A percentile compares a stretch with the other conserved stretches of the same genome.
Evolutionary conservation across 2,888 invertebrate genomes (phyloP).

Genomic region (Epinotia nisella): DNA sequence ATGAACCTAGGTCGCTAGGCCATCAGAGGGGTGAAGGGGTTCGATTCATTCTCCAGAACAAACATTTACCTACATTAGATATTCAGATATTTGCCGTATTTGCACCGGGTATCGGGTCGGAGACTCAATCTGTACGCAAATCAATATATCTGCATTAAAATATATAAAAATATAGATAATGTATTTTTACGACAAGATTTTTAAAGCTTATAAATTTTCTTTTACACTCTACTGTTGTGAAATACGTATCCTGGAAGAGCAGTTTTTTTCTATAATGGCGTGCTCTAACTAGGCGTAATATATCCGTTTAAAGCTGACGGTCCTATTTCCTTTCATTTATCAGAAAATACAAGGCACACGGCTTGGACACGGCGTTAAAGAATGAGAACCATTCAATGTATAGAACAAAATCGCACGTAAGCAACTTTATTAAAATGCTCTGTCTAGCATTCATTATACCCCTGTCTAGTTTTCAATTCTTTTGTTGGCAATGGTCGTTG

Average conservation of each 20-base stretch:
- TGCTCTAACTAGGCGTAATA: neutral
- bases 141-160: neutral
- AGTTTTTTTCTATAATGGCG: neutral
- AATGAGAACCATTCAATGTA: conserved; percentile 59
- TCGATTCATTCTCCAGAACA: conserved; percentile 15
- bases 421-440: conserved; percentile 81
- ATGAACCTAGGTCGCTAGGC: conserved; percentile 6
- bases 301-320: conserved; percentile 11
- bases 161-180: no score
- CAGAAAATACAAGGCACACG: conserved; percentile 25
- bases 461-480: conserved; percentile 83
- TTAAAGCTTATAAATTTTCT: no score
- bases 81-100: conserved; percentile 7
- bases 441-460: conserved; percentile 83
- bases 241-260: neutral
- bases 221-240: neutral
- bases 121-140: conserved; percentile 9
- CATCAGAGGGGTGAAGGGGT: conserved; percentile 10
- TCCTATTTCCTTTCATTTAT: conserved; percentile 22
- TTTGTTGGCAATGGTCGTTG: conserved; percentile 77
- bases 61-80: conserved; percentile 19
- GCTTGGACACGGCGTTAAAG: conserved; percentile 35
- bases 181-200: no score
- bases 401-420: conserved; percentile 76
- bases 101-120: conserved; percentile 1